Conservation (phyloP, 2,113 vertebrate species). For the Lagenorhynchus albirostris region DNA sequence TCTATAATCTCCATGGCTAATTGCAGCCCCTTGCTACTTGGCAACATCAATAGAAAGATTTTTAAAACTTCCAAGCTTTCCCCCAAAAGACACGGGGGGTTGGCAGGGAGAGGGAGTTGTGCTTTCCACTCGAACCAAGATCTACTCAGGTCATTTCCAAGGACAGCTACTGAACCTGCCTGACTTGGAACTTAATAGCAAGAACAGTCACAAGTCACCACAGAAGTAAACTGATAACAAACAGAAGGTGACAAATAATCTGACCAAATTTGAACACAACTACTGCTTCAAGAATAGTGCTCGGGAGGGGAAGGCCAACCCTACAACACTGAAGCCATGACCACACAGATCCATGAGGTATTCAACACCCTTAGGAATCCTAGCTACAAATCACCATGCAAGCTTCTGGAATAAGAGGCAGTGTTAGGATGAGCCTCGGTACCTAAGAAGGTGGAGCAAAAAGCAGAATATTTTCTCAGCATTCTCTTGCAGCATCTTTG, state of each 20-base stretch:
- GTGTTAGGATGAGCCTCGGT: not conserved
- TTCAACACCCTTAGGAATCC: not conserved
- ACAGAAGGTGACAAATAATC: not conserved
- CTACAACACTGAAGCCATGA: not conserved
- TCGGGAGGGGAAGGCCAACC: not conserved
- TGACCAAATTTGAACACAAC: not conserved
- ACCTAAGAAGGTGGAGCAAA: not conserved
- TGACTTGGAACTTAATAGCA: not conserved
- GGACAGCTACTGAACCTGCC: not conserved
- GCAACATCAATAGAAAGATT: not conserved
- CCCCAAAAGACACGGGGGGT: not conserved
- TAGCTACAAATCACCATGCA: not conserved
- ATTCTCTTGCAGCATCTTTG: not conserved
- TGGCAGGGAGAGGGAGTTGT: not conserved
- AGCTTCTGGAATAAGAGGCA: not conserved
- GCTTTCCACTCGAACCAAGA: not conserved
- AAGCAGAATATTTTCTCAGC: not conserved
- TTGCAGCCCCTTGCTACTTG: not conserved
- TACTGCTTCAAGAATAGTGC: not conserved
- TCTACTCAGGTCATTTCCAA: not conserved
- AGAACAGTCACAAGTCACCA: not conserved
- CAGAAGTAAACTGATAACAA: not conserved
- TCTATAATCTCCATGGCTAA: slow-evolving; percentile 3
- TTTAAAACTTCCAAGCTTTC: not conserved
- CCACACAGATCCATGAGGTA: not conserved